Conservation (phyloP, 2,797 vertebrate genomes). For the Euthynnus affinis region DNA sequence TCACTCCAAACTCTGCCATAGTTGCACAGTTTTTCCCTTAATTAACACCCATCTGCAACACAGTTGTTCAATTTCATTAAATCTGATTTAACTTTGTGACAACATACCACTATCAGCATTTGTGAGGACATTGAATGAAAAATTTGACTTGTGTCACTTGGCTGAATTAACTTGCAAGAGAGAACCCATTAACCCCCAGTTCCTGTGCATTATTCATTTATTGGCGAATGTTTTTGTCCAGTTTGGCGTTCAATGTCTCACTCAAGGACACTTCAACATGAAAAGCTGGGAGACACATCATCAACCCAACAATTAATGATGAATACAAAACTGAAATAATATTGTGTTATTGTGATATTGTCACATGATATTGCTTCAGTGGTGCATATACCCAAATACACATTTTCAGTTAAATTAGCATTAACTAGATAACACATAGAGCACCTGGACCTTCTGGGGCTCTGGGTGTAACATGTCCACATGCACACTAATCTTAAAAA, state of each 20-base stretch:
- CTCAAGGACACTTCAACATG: background rate
- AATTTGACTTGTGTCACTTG: no score
- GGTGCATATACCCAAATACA: background rate
- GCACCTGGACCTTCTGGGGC: background rate
- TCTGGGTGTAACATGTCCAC: background rate
- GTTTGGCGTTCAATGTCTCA: background rate
- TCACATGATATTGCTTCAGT: background rate
- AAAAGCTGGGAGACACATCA: background rate
- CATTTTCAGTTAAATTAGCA: no score
- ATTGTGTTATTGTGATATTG: no score
- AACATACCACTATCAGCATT: background rate
- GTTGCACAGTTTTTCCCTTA: background rate
- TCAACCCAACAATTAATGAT: background rate
- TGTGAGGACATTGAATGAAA: background rate
- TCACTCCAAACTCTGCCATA: background rate
- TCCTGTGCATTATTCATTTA: background rate
- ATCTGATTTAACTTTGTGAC: background rate
- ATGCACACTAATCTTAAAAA: no score
- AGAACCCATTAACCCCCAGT: no score
- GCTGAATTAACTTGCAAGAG: no score
- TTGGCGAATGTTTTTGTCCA: background rate
- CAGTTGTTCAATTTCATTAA: background rate
- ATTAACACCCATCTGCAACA: no score
- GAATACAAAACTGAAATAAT: no score
- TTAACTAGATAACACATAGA: no score